Conservation (phyloP, 1,140 invertebrate species). For the Homalodisca vitripennis region DNA sequence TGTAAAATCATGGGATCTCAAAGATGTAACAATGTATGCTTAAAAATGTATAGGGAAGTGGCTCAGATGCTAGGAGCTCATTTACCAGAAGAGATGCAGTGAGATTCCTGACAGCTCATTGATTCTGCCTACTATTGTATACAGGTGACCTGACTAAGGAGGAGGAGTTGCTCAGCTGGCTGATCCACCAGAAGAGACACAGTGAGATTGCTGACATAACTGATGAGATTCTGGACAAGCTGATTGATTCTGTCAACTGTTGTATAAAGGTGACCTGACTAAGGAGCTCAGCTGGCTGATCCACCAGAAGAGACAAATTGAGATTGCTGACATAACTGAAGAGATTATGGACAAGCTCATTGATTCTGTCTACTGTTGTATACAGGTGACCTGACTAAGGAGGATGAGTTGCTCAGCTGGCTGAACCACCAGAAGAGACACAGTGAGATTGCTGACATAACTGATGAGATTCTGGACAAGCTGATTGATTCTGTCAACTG, state of each 20-base stretch:
- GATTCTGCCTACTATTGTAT: too few species aligned
- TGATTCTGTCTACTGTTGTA: slow-evolving; percentile 64
- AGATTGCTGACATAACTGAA: slow-evolving; percentile 90
- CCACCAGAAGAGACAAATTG: slow-evolving; percentile 84
- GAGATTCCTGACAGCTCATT: too few species aligned
- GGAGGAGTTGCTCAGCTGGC: slow-evolving; percentile 84
- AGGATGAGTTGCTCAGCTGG: slow-evolving; percentile 87
- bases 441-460: slow-evolving; percentile 89
- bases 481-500: slow-evolving; percentile 77
- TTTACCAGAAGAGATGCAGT: too few species aligned
- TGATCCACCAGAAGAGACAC: slow-evolving; percentile 84
- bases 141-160: slow-evolving; percentile 85
- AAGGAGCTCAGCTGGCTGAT: slow-evolving; percentile 89
- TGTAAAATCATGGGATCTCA: too few species aligned
- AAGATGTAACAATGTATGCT: too few species aligned
- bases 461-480: slow-evolving; percentile 92
- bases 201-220: slow-evolving; percentile 91
- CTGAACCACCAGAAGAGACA: slow-evolving; percentile 88
- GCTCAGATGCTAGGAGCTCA: too few species aligned
- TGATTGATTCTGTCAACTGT: slow-evolving; percentile 77
- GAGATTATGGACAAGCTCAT: slow-evolving; percentile 94
- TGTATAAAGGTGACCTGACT: slow-evolving; percentile 76
- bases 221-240: slow-evolving; percentile 90
- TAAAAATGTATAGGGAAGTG: too few species aligned
- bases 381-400: slow-evolving; percentile 81